Conservation (phyloP, 2,888 invertebrate genomes). For the Micropterix aruncella region DNA sequence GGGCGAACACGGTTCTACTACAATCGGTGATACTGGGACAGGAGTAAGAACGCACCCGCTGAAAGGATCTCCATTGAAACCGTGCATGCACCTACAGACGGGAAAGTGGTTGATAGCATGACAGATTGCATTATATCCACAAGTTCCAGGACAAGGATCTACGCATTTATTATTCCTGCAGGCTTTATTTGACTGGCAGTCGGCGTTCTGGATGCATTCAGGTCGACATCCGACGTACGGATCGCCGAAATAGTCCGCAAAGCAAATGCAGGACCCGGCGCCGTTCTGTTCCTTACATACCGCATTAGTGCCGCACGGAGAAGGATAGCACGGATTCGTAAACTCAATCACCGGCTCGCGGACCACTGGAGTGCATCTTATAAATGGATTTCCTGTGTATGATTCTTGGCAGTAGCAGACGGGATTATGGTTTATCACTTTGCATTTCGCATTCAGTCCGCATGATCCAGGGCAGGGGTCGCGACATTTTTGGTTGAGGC, state of each 20-base stretch:
- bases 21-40: neutral
- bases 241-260: conserved; percentile 58
- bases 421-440: conserved; percentile 58
- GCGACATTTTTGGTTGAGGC: conserved; percentile 52
- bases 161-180: conserved; percentile 61
- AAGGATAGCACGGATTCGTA: conserved; percentile 44
- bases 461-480: conserved; percentile 57
- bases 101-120: conserved; percentile 53
- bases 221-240: conserved; percentile 63
- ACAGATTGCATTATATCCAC: conserved; percentile 45
- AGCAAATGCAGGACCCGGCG: conserved; percentile 50
- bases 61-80: conserved; percentile 63
- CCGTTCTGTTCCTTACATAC: conserved; percentile 32
- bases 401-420: conserved; percentile 47
- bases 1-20: conserved; percentile 42
- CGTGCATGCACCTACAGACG: conserved; percentile 47
- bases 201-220: conserved; percentile 64
- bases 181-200: conserved; percentile 51
- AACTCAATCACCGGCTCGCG: neutral
- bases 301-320: conserved; percentile 55
- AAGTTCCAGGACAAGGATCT: conserved; percentile 58
- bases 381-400: conserved; percentile 54
- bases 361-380: conserved; percentile 22
- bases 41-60: conserved; percentile 35
- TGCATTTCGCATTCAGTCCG: conserved; percentile 54